Evolutionary conservation across 2,888 invertebrate species (phyloP).

Genomic region (Callimorpha dominula): DNA sequence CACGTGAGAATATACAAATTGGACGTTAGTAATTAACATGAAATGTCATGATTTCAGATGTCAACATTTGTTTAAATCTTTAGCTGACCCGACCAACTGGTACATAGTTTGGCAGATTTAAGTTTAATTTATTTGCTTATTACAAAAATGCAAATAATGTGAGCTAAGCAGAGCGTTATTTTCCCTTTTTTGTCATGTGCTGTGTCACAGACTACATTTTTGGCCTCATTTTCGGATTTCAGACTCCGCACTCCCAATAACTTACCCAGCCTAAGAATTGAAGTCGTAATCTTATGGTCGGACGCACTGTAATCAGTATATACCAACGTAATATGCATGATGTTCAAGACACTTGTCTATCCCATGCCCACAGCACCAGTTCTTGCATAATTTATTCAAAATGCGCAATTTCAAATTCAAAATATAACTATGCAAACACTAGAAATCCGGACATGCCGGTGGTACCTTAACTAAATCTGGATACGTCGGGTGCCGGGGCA

Average conservation of each 20-base stretch:
- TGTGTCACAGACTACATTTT: not conserved
- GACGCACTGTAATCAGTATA: no score
- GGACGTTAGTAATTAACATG: not conserved
- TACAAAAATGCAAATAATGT: no score
- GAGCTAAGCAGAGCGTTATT: not conserved
- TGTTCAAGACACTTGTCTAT: not conserved
- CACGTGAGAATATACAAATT: not conserved
- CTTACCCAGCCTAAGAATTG: not conserved
- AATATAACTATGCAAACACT: constrained; percentile 23
- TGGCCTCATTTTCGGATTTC: not conserved
- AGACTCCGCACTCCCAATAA: not conserved
- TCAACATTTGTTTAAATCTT: not conserved
- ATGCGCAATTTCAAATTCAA: constrained; percentile 9
- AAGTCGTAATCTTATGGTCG: not conserved
- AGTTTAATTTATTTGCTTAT: not conserved
- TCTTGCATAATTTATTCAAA: not conserved
- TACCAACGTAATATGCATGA: not conserved
- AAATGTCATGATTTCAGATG: not conserved
- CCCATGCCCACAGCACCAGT: no score
- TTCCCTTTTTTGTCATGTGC: not conserved
- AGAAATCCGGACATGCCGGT: constrained; percentile 17
- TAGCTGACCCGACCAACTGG: not conserved
- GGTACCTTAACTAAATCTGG: constrained; percentile 54
- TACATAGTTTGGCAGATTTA: not conserved
- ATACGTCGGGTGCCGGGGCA: constrained; percentile 35